phyloP scores from a whole-genome alignment of 2,797 vertebrate genomes.

The Cossypha polioptera region DNA sequence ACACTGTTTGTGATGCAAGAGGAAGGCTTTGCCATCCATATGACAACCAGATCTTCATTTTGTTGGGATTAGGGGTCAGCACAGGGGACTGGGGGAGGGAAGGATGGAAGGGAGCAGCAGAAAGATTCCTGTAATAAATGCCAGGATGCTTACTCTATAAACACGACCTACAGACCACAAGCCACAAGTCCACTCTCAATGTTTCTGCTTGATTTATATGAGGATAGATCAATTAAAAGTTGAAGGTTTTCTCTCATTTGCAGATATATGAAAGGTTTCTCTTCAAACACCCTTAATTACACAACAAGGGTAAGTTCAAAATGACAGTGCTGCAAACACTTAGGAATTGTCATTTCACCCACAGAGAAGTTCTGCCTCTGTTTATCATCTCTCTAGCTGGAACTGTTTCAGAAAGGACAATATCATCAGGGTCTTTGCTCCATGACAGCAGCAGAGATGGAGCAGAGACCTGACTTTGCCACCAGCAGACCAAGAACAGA shows the following conservation, averaged over 20 bases:
- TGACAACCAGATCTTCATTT: conserved; percentile 70
- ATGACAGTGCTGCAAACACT: neutral
- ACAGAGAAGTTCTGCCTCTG: neutral
- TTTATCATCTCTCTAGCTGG: neutral
- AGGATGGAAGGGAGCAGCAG: neutral
- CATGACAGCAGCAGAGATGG: rapidly evolving
- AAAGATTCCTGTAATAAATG: conserved; percentile 37
- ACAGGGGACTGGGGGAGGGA: conserved; percentile 26
- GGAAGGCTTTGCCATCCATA: conserved; percentile 58
- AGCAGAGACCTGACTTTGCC: neutral
- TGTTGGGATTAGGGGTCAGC: conserved; percentile 58
- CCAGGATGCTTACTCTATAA: neutral
- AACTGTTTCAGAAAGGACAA: neutral
- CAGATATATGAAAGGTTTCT: neutral
- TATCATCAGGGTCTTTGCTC: neutral
- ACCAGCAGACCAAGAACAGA: neutral
- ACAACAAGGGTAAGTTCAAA: neutral
- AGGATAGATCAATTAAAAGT: neutral
- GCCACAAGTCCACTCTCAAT: neutral
- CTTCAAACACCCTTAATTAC: neutral
- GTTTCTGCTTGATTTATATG: neutral
- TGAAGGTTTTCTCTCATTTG: neutral
- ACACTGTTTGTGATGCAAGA: conserved; percentile 50
- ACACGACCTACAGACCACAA: neutral
- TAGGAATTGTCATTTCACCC: neutral